These are phyloP conservation scores for Oscheius sp. DNA, from an alignment of 2,888 invertebrate genomes.

Conservation along the genomic window DNA sequence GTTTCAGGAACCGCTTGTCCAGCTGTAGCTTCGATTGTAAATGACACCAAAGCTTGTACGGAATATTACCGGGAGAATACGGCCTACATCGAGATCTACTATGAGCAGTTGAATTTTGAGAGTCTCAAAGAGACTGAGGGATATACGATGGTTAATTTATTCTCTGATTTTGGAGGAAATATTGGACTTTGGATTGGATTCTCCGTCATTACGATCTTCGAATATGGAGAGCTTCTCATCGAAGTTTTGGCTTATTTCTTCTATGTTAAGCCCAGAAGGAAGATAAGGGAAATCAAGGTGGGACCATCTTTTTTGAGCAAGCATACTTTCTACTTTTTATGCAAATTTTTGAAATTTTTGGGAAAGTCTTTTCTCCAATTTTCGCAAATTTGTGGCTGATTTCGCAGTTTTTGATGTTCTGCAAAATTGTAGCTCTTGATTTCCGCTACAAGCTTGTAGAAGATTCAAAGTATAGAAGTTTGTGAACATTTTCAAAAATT, in stretches of 20 bases:
- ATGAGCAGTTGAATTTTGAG: conserved; percentile 70
- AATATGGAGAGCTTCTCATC: conserved; percentile 47
- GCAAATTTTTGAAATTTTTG: too few species aligned
- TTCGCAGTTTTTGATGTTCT: too few species aligned
- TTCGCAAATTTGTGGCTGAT: background rate
- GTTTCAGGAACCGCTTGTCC: conserved; percentile 60
- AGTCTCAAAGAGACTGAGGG: conserved; percentile 69
- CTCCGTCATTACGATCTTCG: conserved; percentile 61
- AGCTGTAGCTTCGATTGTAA: conserved; percentile 59
- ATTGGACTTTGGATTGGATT: conserved; percentile 71
- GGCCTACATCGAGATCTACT: conserved; percentile 70
- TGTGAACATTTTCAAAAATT: too few species aligned
- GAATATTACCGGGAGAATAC: conserved; percentile 68
- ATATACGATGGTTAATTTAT: conserved; percentile 69
- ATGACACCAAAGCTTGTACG: conserved; percentile 64
- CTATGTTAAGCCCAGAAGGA: conserved; percentile 22
- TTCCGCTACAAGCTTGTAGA: too few species aligned
- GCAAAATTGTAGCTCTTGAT: too few species aligned
- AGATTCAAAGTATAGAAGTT: too few species aligned
- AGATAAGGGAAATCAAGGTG: conserved; percentile 28
- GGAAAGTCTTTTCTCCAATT: too few species aligned
- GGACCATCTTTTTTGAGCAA: too few species aligned
- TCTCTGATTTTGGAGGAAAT: conserved; percentile 70
- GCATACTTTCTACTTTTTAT: too few species aligned
- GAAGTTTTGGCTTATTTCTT: conserved; percentile 24